These are phyloP conservation scores for Dryobotodes eremita DNA, from an alignment of 2,888 invertebrate genomes.

Conservation along the genomic window DNA sequence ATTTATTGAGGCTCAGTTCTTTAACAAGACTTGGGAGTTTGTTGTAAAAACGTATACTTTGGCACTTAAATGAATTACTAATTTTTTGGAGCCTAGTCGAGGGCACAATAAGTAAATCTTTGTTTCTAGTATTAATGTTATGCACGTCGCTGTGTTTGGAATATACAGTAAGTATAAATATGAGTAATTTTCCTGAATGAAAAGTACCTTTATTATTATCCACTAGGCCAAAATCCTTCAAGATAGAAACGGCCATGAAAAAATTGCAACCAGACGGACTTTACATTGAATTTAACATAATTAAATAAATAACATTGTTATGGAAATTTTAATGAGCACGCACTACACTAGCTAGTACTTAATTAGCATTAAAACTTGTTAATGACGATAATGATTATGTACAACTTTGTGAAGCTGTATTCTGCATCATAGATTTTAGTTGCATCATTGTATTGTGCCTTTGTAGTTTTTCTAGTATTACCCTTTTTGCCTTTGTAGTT, in stretches of 20 bases:
- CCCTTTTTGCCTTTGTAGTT: neutral
- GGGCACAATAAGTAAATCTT: no score
- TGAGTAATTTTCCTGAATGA: neutral
- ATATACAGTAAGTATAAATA: no score
- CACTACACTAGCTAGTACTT: slow-evolving; percentile 16
- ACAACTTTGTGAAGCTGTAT: neutral
- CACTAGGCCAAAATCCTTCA: neutral
- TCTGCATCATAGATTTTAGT: neutral
- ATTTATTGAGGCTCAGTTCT: no score
- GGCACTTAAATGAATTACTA: no score
- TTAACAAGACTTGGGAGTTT: no score
- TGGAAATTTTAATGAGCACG: slow-evolving; percentile 16
- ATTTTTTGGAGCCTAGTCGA: no score
- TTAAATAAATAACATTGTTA: neutral
- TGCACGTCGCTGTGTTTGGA: no score
- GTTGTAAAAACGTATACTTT: no score
- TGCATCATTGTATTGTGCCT: neutral
- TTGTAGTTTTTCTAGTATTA: neutral
- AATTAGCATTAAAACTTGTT: slow-evolving; percentile 20
- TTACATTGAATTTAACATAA: neutral
- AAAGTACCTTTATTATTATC: neutral
- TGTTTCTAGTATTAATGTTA: no score
- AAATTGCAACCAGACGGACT: neutral
- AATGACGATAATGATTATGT: slow-evolving; percentile 12
- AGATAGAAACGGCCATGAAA: neutral